These are phyloP conservation scores for Beris morrisii DNA, from an alignment of 2,888 invertebrate species.

Conservation along the genomic window DNA sequence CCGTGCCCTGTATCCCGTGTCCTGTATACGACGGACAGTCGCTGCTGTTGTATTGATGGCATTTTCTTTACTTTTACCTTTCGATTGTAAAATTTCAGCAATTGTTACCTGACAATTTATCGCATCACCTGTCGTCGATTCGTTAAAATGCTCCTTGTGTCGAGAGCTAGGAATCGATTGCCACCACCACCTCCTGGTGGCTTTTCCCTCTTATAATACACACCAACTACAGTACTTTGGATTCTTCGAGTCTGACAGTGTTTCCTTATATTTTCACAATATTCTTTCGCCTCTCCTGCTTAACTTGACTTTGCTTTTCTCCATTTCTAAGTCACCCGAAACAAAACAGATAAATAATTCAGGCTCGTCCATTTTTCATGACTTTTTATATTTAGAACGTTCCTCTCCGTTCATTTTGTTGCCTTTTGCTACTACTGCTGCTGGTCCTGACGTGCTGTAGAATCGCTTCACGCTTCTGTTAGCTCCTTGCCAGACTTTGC, in stretches of 20 bases:
- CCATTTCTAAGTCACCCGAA: constrained; percentile 38
- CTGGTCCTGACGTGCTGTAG: constrained; percentile 12
- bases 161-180: constrained; percentile 23
- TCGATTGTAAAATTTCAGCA: constrained; percentile 36
- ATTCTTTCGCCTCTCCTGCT: constrained; percentile 13
- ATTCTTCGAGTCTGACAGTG: constrained; percentile 17
- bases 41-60: constrained; percentile 3
- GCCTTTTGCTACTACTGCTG: constrained; percentile 22
- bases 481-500: constrained; percentile 16
- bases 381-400: constrained; percentile 37
- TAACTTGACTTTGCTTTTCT: constrained; percentile 25
- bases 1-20: too few relatives aligned
- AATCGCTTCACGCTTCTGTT: constrained; percentile 16
- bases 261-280: constrained; percentile 31
- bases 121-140: constrained; percentile 37
- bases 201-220: constrained; percentile 18
- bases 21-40: not conserved
- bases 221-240: not conserved
- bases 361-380: constrained; percentile 37
- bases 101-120: constrained; percentile 39
- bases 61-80: constrained; percentile 18
- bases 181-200: not conserved
- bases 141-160: constrained; percentile 34
- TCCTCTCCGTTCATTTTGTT: constrained; percentile 31
- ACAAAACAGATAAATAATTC: constrained; percentile 38